Evolutionary conservation across 1,140 invertebrate genomes (phyloP).

Genomic region (Bradynema listronoti): DNA sequence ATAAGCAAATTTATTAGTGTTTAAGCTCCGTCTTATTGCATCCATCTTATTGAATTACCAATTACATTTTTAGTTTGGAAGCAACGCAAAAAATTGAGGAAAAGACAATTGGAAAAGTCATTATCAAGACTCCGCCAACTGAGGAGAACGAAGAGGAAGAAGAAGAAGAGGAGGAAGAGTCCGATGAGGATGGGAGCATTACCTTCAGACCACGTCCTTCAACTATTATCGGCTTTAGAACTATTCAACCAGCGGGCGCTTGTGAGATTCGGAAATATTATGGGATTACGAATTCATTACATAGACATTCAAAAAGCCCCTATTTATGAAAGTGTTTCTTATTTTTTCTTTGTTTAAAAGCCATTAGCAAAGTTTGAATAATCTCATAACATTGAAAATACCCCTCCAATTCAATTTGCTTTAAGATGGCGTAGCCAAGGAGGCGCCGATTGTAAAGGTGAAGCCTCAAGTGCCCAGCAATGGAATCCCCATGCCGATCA

Average conservation of each 20-base stretch:
- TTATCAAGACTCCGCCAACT: too few species aligned
- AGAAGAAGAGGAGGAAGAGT: conserved; percentile 44
- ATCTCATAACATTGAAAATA: neutral
- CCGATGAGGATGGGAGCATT: conserved; percentile 42
- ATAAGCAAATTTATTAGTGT: too few species aligned
- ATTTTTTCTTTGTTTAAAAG: too few species aligned
- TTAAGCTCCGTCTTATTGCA: too few species aligned
- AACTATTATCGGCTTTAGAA: conserved; percentile 44
- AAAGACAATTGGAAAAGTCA: too few species aligned
- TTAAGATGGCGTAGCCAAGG: conserved; percentile 36
- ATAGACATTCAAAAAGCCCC: too few species aligned
- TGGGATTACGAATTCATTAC: too few species aligned
- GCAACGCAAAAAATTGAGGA: too few species aligned
- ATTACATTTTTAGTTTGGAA: too few species aligned
- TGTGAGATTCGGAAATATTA: too few species aligned
- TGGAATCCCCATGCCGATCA: conserved; percentile 14
- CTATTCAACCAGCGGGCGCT: conserved; percentile 38
- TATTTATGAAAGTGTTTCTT: neutral
- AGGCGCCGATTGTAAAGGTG: conserved; percentile 42
- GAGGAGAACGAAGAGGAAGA: conserved; percentile 33
- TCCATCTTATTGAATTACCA: too few species aligned
- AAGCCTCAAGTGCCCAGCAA: conserved; percentile 30
- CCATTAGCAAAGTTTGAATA: too few species aligned
- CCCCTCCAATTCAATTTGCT: neutral
- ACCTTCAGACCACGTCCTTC: conserved; percentile 39